Evolutionary conservation across 2,888 invertebrate species (phyloP), one percentile per base, ranked within the genome.

Genomic region (Stenoptilia bipunctidactyla): DNA sequence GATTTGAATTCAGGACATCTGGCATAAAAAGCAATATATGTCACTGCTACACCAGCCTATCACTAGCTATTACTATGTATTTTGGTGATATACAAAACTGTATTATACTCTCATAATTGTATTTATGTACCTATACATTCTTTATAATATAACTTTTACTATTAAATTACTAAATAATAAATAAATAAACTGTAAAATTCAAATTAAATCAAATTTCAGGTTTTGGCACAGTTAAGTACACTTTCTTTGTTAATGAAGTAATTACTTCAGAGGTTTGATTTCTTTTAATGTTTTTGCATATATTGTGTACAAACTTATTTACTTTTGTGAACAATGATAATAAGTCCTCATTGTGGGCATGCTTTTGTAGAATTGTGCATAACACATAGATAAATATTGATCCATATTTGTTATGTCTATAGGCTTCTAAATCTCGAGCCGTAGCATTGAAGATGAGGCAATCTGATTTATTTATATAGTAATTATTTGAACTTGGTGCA

Each of bases 381-480:
- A 84, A 50, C 9, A 58, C 53, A 47, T 77, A 75, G 42, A 84
- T 77, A 41, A 84, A 84, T 46, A 83, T 55, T 8, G 82, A 73
- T 0, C 84, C 84, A 37, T 50, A 52, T 34, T 56, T 46, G 39
- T 62, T 64, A 51, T 63, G 52, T 51, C 83, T 70, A 39, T 56
- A 80, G 2, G 83, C 76, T 52, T 75, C 73, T 54, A 70, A 66
- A 49, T 74, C 71, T 4, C 80, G 75, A 36, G 77, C 72, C 13
- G 82, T 83, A 0, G 83, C 82, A 72, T 75, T 80, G 45, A 66
- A 82, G 10, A 79, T 61, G 2, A 82, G 56, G 34, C 75, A 73
- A 49, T 82, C 71, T 1, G 66, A 58, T 48, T 75, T 80, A 37
- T 60, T 60, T 20, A 73, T 49, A 38, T 63, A 56, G 45, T 53